phyloP scores from a whole-genome alignment of 2,888 invertebrate genomes.

The Lasioglossum figueresi region DNA sequence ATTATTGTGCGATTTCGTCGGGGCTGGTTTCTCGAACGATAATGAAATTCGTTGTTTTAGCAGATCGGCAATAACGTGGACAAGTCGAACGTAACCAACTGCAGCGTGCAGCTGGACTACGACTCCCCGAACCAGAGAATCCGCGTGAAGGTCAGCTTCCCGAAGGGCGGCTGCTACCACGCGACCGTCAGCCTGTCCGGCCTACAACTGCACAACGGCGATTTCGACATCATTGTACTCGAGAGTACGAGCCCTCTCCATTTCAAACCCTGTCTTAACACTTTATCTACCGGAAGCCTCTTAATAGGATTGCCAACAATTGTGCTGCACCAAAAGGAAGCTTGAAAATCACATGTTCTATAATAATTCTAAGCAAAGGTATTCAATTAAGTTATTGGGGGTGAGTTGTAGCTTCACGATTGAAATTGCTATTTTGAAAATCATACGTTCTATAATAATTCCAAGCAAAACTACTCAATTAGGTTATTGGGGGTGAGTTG shows the following conservation, averaged over 20 bases:
- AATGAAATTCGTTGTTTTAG: conserved; percentile 41
- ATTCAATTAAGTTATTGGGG: no score
- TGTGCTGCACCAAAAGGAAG: no score
- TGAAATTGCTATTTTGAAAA: no score
- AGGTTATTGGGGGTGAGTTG: no score
- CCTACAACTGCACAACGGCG: conserved; percentile 92
- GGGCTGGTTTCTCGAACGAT: neutral
- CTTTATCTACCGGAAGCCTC: neutral
- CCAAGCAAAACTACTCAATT: no score
- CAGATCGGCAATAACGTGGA: conserved; percentile 88
- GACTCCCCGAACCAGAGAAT: conserved; percentile 92
- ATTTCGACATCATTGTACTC: conserved; percentile 96
- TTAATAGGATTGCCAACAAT: no score
- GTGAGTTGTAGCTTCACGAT: no score
- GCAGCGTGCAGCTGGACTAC: conserved; percentile 87
- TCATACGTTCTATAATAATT: no score
- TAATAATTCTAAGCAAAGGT: no score
- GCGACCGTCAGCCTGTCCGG: conserved; percentile 92
- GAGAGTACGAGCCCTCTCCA: conserved; percentile 86
- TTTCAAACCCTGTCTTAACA: neutral
- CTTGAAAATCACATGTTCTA: no score
- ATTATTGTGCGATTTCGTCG: neutral
- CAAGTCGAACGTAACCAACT: conserved; percentile 85
- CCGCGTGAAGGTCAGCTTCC: conserved; percentile 91
- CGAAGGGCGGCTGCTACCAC: conserved; percentile 92